Percentiles rank a stretch among this genome's conserved stretches.
Conservation (phyloP, 2,113 vertebrate genomes). For the Spermophilus dauricus region DNA sequence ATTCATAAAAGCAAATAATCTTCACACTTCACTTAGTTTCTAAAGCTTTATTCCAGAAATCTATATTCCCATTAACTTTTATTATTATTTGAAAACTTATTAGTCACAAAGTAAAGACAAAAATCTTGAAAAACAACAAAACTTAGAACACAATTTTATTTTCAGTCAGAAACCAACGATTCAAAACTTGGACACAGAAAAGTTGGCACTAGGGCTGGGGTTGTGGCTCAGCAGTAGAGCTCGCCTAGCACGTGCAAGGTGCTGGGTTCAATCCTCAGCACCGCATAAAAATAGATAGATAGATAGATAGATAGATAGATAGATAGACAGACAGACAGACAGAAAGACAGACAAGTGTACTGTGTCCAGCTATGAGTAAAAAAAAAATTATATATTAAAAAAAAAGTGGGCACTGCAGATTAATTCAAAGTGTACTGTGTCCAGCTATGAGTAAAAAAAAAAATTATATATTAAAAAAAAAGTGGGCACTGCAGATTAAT, state of each 20-base stretch:
- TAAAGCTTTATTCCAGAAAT: neutral
- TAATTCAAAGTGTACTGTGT: too few relatives aligned
- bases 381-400: too few relatives aligned
- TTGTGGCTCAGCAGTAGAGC: too few relatives aligned
- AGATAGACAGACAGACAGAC: too few relatives aligned
- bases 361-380: too few relatives aligned
- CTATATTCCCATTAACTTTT: neutral
- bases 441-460: too few relatives aligned
- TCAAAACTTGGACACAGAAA: neutral
- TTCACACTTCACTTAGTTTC: neutral
- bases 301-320: too few relatives aligned
- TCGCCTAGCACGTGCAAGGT: too few relatives aligned
- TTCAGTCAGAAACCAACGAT: neutral
- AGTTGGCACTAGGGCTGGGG: neutral
- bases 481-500: neutral
- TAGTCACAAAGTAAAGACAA: conserved; percentile 23
- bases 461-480: too few relatives aligned
- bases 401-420: neutral
- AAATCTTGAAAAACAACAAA: neutral
- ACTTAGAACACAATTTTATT: neutral
- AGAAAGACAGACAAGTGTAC: too few relatives aligned
- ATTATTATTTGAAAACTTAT: conserved; percentile 24
- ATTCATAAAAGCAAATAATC: neutral
- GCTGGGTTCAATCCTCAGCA: too few relatives aligned
- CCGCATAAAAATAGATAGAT: too few relatives aligned